Evolutionary conservation across 2,888 invertebrate genomes (phyloP).

Genomic region (Molorchus minor): DNA sequence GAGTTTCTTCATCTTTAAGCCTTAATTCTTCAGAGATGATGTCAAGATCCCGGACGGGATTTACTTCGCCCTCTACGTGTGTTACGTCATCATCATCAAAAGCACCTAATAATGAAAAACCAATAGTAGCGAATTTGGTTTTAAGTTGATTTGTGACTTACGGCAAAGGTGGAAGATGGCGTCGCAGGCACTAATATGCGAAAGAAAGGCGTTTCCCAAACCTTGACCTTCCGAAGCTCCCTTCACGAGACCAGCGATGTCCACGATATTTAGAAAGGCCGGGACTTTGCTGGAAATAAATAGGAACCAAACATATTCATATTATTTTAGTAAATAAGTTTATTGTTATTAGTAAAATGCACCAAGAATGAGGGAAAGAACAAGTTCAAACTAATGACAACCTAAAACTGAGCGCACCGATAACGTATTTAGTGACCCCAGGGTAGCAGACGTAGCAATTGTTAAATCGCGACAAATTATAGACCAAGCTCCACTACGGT

Average conservation of each 20-base stretch:
- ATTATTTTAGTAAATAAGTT: no score
- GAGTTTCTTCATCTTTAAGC: conserved; percentile 91
- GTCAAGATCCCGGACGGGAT: conserved; percentile 95
- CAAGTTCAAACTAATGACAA: conserved; percentile 6
- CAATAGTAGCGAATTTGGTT: no score
- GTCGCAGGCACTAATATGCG: conserved; percentile 98
- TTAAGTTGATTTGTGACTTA: no score
- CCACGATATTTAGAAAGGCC: conserved; percentile 96
- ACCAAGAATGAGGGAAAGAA: no score
- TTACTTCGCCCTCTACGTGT: conserved; percentile 98
- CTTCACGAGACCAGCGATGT: conserved; percentile 98
- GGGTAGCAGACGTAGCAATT: conserved; percentile 39
- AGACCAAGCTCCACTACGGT: conserved; percentile 38
- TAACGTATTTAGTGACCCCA: conserved; percentile 24
- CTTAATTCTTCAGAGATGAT: conserved; percentile 96
- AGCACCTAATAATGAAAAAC: no score
- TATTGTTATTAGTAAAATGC: no score
- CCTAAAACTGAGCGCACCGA: not conserved
- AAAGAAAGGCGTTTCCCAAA: conserved; percentile 97
- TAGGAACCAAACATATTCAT: no score
- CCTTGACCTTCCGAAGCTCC: conserved; percentile 99
- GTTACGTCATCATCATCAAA: conserved; percentile 98
- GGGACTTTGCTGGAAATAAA: conserved; percentile 89
- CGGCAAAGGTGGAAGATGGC: conserved; percentile 97
- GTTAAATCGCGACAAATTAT: conserved; percentile 50